Evolutionary conservation across 64 coral and sea anemone genomes (phyloP).

Genomic region (Catalaphyllia jardinei): DNA sequence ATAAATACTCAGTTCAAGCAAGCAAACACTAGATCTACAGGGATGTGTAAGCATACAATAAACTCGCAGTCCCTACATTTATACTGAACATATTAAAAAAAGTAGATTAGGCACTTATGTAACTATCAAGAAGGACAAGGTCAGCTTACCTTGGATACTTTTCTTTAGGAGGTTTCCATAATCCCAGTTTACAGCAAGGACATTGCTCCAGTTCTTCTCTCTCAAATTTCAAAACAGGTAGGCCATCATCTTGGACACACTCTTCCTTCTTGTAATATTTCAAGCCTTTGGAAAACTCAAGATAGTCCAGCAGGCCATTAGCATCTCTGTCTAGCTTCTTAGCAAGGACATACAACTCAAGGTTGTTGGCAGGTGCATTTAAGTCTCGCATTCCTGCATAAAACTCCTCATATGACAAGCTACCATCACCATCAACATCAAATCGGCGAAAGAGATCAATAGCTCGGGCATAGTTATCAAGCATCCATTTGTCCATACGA

Average conservation of each 20-base stretch:
- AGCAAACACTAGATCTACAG: too few species aligned
- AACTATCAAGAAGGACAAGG: too few species aligned
- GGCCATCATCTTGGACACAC: conserved; percentile 66
- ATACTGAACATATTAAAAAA: too few species aligned
- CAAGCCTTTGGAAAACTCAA: conserved; percentile 97
- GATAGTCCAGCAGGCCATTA: conserved; percentile 89
- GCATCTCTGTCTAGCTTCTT: conserved; percentile 90
- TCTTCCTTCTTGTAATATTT: conserved; percentile 89
- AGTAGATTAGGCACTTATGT: too few species aligned
- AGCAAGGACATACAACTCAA: conserved; percentile 93
- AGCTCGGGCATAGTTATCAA: conserved; percentile 85
- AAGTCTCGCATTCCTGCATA: conserved; percentile 99
- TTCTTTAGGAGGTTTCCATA: conserved; percentile 85
- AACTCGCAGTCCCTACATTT: too few species aligned
- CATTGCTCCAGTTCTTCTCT: conserved; percentile 91
- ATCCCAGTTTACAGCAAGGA: conserved; percentile 96
- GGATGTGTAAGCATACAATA: too few species aligned
- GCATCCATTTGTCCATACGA: conserved; percentile 97
- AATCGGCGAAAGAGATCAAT: conserved; percentile 96
- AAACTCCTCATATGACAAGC: conserved; percentile 93
- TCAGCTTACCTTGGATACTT: conserved; percentile 82
- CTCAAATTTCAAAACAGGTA: conserved; percentile 87
- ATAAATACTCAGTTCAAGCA: too few species aligned
- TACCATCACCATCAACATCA: conserved; percentile 96
- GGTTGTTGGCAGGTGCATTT: conserved; percentile 90